These are phyloP conservation scores for Lates calcarifer DNA, from an alignment of 2,113 vertebrate genomes.

Conservation along the genomic window DNA sequence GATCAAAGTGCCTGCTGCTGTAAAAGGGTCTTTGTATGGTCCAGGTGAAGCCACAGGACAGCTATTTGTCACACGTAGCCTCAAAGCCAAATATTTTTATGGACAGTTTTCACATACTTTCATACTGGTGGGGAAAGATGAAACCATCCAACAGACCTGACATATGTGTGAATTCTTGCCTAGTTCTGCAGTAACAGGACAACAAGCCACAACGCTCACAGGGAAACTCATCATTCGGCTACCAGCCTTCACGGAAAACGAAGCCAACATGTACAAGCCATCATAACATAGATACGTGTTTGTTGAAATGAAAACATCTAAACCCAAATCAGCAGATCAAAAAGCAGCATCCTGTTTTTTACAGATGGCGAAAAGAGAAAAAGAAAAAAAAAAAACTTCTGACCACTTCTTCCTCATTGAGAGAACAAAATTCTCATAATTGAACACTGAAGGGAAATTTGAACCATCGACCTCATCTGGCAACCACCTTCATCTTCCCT, in stretches of 20 bases:
- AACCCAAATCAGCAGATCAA: not conserved
- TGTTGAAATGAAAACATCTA: not conserved
- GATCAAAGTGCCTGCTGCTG: not conserved
- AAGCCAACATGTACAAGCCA: not conserved
- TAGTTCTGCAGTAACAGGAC: not conserved
- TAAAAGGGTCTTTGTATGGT: constrained; percentile 8
- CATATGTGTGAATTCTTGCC: constrained; percentile 1
- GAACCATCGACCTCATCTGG: not conserved
- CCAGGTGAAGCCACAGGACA: not conserved
- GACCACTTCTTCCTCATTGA: not conserved
- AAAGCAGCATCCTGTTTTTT: not conserved
- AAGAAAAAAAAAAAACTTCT: not conserved
- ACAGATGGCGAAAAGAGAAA: accelerated
- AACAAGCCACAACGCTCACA: not conserved
- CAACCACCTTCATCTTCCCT: not conserved
- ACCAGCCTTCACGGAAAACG: not conserved
- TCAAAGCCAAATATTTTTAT: constrained; percentile 15
- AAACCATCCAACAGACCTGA: not conserved
- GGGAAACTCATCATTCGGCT: not conserved
- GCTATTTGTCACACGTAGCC: not conserved
- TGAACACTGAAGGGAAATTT: not conserved
- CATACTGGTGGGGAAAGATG: constrained; percentile 4
- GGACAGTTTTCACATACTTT: constrained; percentile 38
- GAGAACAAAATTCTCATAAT: not conserved
- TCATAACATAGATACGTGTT: not conserved